Evolutionary conservation across 2,797 vertebrate species (phyloP).

Genomic region (Molossus alvarezi): DNA sequence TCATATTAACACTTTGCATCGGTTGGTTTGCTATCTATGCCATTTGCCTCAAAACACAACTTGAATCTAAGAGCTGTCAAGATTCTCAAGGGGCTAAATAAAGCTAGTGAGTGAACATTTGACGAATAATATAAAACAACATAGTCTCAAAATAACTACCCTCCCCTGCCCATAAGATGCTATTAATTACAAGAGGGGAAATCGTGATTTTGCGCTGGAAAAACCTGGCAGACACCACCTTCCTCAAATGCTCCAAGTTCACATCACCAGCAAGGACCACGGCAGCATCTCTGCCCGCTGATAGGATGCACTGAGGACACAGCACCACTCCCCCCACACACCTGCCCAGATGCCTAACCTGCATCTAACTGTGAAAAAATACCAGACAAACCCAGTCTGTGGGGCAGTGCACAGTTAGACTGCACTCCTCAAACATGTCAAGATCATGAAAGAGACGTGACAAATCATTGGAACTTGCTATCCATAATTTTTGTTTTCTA

Average conservation of each 20-base stretch:
- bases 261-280: neutral
- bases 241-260: neutral
- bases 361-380: neutral
- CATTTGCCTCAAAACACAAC: neutral
- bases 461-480: neutral
- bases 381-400: neutral
- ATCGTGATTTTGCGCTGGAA: neutral
- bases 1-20: conserved; percentile 18
- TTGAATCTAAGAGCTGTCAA: neutral
- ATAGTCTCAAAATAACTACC: neutral
- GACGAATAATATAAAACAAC: neutral
- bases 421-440: neutral
- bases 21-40: neutral
- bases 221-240: neutral
- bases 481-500: conserved; percentile 43
- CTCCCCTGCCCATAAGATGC: neutral
- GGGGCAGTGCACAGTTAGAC: neutral
- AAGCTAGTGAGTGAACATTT: neutral
- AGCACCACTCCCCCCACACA: rapidly evolving
- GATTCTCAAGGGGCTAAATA: neutral
- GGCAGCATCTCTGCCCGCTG: neutral
- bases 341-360: neutral
- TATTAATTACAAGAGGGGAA: neutral
- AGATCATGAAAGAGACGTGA: neutral
- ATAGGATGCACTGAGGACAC: rapidly evolving